phyloP scores from a whole-genome alignment of 2,888 invertebrate genomes.

The Artemia sinica region DNA sequence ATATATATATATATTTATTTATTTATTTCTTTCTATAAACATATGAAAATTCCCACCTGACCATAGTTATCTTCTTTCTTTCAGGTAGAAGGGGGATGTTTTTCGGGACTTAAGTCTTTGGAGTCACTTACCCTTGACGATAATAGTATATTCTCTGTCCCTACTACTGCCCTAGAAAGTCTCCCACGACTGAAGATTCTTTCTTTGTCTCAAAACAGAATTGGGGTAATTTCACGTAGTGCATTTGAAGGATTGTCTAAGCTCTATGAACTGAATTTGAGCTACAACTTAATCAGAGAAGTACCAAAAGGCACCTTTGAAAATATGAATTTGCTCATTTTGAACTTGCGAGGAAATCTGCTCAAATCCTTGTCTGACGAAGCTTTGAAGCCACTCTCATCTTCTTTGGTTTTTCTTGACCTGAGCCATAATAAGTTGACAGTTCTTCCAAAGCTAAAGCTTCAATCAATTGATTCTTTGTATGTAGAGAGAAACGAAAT shows the following conservation, averaged over 20 bases:
- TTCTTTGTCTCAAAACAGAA: constrained; percentile 65
- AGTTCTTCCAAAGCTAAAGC: constrained; percentile 44
- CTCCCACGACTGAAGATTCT: constrained; percentile 52
- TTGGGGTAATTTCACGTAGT: constrained; percentile 63
- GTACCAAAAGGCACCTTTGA: constrained; percentile 60
- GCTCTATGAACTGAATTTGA: constrained; percentile 48
- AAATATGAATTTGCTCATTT: constrained; percentile 50
- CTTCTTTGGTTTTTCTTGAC: constrained; percentile 59
- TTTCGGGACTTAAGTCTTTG: constrained; percentile 59
- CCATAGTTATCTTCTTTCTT: constrained; percentile 26
- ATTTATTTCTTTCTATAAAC: no score
- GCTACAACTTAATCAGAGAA: constrained; percentile 55
- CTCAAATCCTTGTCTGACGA: constrained; percentile 55
- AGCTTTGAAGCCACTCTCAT: constrained; percentile 56
- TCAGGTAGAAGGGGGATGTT: constrained; percentile 70
- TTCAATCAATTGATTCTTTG: constrained; percentile 46
- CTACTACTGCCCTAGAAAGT: constrained; percentile 62
- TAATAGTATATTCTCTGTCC: constrained; percentile 69
- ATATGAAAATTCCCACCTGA: no score
- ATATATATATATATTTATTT: no score
- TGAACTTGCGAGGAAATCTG: constrained; percentile 57
- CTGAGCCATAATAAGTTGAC: constrained; percentile 57
- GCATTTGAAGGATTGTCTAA: constrained; percentile 42
- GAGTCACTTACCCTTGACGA: constrained; percentile 61
- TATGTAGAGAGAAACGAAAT: constrained; percentile 54